Evolutionary conservation across 2,888 invertebrate species (phyloP).

Genomic region (Cenopis cana): DNA sequence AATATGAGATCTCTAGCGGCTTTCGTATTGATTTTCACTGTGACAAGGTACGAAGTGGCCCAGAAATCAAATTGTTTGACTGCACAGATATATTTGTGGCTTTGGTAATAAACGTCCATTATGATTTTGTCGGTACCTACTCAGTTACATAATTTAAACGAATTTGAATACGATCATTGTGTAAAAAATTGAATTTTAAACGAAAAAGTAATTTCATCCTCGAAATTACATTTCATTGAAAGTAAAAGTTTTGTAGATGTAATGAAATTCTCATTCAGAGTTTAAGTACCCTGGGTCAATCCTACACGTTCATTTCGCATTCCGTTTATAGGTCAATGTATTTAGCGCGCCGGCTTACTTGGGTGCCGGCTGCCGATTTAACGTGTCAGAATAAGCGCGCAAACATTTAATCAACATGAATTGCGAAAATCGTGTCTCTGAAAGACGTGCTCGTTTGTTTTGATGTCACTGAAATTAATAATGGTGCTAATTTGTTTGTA

Average conservation of each 20-base stretch:
- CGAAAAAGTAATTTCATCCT: slow-evolving; percentile 16
- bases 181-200: slow-evolving; percentile 11
- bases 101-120: too few species aligned
- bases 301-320: neutral
- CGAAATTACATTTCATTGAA: slow-evolving; percentile 30
- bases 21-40: too few species aligned
- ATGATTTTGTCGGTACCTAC: too few species aligned
- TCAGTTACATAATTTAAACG: too few species aligned
- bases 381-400: neutral
- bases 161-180: too few species aligned
- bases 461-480: neutral
- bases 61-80: too few species aligned
- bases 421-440: neutral
- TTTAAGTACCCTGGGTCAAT: neutral
- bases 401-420: neutral
- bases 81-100: too few species aligned
- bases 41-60: too few species aligned
- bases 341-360: neutral
- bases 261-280: slow-evolving; percentile 30
- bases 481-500: too few species aligned
- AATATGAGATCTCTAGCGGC: too few species aligned
- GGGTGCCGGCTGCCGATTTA: too few species aligned
- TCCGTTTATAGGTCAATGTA: neutral
- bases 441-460: neutral
- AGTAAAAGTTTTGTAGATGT: slow-evolving; percentile 13